phyloP scores from a whole-genome alignment of 2,797 vertebrate genomes.

The Coluber constrictor region DNA sequence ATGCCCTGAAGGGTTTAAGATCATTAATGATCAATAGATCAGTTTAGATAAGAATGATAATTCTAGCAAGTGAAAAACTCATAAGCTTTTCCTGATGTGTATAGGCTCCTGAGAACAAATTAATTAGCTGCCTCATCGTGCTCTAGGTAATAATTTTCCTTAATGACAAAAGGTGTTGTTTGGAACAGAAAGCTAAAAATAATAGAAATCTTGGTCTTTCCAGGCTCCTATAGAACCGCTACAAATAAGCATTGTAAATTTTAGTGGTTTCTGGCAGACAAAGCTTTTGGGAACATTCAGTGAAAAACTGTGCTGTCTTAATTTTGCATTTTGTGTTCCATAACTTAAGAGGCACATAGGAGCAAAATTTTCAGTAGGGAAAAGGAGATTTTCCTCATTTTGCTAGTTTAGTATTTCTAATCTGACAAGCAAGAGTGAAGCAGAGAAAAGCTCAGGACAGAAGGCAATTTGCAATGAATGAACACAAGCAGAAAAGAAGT shows the following conservation, averaged over 20 bases:
- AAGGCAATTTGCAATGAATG: not conserved
- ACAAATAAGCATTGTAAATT: slow-evolving; percentile 22
- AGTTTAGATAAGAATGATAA: slow-evolving; percentile 56
- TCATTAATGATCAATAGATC: slow-evolving; percentile 66
- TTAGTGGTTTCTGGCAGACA: not conserved
- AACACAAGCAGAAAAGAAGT: not conserved
- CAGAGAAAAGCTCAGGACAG: not conserved
- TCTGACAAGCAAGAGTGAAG: not conserved
- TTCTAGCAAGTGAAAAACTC: slow-evolving; percentile 56
- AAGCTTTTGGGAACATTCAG: not conserved
- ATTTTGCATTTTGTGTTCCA: slow-evolving; percentile 14
- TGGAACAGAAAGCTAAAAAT: slow-evolving; percentile 41
- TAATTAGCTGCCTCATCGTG: slow-evolving; percentile 32
- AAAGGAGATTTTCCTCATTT: not conserved
- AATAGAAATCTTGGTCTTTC: slow-evolving; percentile 28
- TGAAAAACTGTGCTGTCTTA: slow-evolving; percentile 21
- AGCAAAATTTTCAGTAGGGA: not conserved
- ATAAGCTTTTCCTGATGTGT: slow-evolving; percentile 30
- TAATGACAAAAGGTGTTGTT: slow-evolving; percentile 23
- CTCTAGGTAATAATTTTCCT: slow-evolving; percentile 26
- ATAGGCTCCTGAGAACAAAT: slow-evolving; percentile 29
- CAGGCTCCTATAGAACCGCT: slow-evolving; percentile 13
- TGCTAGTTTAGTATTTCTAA: not conserved
- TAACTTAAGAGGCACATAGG: not conserved
- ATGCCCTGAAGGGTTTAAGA: slow-evolving; percentile 48